These are phyloP conservation scores for Seira sanloemensis DNA, from an alignment of 2,888 invertebrate species.

Conservation along the genomic window DNA sequence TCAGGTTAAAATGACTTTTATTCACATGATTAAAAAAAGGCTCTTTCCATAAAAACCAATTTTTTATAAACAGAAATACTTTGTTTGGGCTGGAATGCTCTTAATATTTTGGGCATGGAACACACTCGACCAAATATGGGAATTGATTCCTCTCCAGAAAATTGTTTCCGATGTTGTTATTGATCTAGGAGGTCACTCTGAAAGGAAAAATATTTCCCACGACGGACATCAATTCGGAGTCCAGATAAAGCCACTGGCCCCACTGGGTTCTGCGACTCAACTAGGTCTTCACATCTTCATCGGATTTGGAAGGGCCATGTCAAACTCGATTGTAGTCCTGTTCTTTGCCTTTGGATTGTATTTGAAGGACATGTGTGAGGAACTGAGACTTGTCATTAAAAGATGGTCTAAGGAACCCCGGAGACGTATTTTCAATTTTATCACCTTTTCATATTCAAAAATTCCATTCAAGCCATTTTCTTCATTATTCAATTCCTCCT, in stretches of 20 bases:
- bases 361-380: constrained; percentile 16
- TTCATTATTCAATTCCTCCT: too few species aligned
- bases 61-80: not conserved
- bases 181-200: not conserved
- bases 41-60: not conserved
- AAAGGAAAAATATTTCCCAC: not conserved
- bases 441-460: too few species aligned
- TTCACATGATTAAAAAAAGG: not conserved
- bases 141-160: not conserved
- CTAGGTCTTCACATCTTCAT: not conserved
- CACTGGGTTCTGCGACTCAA: not conserved
- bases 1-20: not conserved
- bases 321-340: not conserved
- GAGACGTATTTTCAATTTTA: not conserved
- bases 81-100: not conserved
- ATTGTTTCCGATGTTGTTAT: not conserved
- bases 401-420: not conserved
- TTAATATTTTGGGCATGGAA: not conserved
- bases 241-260: constrained; percentile 1
- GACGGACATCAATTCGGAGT: too few species aligned
- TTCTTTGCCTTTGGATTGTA: constrained; percentile 30
- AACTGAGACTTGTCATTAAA: not conserved
- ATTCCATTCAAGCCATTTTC: too few species aligned
- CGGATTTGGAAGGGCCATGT: not conserved
- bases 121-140: constrained; percentile 13